Evolutionary conservation across 30 jellyfish, hydroid and myxozoan genomes (phyloP).

Genomic region (Nemopilema nomurai): DNA sequence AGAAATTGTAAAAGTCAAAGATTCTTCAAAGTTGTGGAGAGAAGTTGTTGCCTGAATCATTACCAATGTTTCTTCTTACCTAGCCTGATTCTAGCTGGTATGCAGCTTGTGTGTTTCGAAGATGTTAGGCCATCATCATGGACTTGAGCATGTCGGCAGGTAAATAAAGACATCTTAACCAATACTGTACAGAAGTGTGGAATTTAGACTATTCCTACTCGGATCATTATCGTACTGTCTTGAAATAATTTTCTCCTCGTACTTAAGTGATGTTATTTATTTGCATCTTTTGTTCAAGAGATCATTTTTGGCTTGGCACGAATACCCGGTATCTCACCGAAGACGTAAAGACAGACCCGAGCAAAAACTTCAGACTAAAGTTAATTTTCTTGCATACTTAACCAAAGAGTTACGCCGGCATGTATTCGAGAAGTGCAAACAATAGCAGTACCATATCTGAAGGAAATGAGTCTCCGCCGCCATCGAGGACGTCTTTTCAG

Average conservation of each 20-base stretch:
- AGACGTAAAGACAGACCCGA: background rate
- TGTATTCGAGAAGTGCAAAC: constrained; percentile 60
- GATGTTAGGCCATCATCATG: background rate
- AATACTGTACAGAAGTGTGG: background rate
- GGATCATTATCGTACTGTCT: background rate
- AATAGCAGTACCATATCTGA: constrained; percentile 62
- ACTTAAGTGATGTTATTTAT: background rate
- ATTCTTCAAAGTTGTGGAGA: constrained; percentile 10
- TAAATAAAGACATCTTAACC: background rate
- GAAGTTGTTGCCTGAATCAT: background rate
- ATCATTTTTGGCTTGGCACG: background rate
- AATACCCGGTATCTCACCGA: background rate
- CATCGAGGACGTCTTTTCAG: constrained; percentile 39
- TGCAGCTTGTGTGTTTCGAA: background rate
- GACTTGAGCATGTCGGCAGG: background rate
- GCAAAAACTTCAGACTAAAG: background rate
- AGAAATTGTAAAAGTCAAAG: constrained; percentile 17
- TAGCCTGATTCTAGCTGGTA: background rate
- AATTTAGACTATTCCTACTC: background rate
- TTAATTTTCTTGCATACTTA: background rate
- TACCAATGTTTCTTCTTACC: background rate
- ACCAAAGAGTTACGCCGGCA: background rate
- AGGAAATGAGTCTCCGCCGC: constrained; percentile 54
- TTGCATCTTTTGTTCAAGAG: background rate
- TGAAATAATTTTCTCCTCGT: background rate